A percentile compares a stretch with the other conserved stretches of the same genome.
Evolutionary conservation across 2,888 invertebrate genomes (phyloP).

Genomic region (Mesoligia furuncula): DNA sequence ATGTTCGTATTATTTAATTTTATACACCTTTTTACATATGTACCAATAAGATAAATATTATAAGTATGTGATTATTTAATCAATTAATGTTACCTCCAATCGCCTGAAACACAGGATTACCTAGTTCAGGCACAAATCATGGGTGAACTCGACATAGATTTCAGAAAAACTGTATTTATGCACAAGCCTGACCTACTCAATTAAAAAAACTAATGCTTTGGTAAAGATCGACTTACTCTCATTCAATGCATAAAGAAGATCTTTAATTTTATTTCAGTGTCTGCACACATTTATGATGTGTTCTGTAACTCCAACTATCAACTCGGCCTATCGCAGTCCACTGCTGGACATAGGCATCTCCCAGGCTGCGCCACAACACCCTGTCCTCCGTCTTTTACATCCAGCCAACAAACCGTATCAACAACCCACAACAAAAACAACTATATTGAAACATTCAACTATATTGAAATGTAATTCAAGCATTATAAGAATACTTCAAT

Average conservation of each 20-base stretch:
- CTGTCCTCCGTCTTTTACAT: background rate
- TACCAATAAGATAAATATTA: too few species aligned
- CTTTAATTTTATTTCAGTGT: background rate
- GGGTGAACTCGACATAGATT: too few species aligned
- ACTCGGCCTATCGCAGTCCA: background rate
- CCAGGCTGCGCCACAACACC: background rate
- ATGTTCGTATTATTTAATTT: too few species aligned
- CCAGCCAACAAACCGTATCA: background rate
- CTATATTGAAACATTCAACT: background rate
- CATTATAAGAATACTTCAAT: background rate
- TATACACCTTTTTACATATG: too few species aligned
- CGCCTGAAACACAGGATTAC: too few species aligned
- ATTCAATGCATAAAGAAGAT: background rate
- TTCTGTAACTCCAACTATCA: background rate
- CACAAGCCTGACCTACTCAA: background rate
- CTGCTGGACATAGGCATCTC: background rate
- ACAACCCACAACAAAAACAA: background rate
- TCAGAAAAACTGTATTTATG: too few species aligned
- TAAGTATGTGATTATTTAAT: too few species aligned
- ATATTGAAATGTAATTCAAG: background rate
- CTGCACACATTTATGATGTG: background rate
- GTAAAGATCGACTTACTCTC: background rate
- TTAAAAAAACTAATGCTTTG: background rate
- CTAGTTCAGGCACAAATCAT: too few species aligned
- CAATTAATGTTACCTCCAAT: too few species aligned